Conservation (phyloP, 2,888 invertebrate species). For the Ypsolopha scabrella region DNA sequence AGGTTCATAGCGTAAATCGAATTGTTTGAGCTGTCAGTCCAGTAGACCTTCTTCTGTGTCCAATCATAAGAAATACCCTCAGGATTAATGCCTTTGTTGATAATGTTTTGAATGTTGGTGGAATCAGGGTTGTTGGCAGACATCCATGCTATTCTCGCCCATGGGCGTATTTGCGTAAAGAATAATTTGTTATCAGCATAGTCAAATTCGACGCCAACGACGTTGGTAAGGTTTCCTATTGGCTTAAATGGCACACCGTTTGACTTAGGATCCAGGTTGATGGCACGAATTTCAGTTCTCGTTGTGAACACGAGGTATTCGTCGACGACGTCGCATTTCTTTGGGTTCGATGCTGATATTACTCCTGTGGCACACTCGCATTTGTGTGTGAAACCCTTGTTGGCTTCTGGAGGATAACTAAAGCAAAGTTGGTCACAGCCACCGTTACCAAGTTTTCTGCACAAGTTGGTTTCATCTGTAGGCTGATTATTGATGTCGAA, state of each 20-base stretch:
- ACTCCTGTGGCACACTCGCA: constrained; percentile 96
- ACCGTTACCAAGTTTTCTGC: constrained; percentile 79
- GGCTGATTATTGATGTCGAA: constrained; percentile 93
- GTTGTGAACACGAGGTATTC: constrained; percentile 96
- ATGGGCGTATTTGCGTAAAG: constrained; percentile 94
- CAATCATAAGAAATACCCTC: constrained; percentile 97
- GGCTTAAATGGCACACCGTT: constrained; percentile 89
- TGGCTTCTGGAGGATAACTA: constrained; percentile 81
- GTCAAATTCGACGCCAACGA: constrained; percentile 96
- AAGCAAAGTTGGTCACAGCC: constrained; percentile 97
- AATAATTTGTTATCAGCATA: constrained; percentile 87
- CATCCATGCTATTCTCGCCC: constrained; percentile 89
- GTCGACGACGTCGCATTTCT: constrained; percentile 84
- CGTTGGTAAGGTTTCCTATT: constrained; percentile 88
- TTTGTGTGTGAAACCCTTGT: constrained; percentile 68
- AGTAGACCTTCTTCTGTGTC: constrained; percentile 97
- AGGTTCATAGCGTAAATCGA: constrained; percentile 96
- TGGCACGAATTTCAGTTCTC: constrained; percentile 91
- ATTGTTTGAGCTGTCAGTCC: constrained; percentile 96
- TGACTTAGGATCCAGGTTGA: constrained; percentile 87
- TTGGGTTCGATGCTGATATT: constrained; percentile 72
- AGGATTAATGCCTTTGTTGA: constrained; percentile 87
- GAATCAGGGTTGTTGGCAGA: constrained; percentile 77
- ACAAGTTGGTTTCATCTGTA: constrained; percentile 83
- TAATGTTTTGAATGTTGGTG: constrained; percentile 74